These are phyloP conservation scores for Agonopterix subpropinquella DNA, from an alignment of 2,888 invertebrate species.

Conservation along the genomic window DNA sequence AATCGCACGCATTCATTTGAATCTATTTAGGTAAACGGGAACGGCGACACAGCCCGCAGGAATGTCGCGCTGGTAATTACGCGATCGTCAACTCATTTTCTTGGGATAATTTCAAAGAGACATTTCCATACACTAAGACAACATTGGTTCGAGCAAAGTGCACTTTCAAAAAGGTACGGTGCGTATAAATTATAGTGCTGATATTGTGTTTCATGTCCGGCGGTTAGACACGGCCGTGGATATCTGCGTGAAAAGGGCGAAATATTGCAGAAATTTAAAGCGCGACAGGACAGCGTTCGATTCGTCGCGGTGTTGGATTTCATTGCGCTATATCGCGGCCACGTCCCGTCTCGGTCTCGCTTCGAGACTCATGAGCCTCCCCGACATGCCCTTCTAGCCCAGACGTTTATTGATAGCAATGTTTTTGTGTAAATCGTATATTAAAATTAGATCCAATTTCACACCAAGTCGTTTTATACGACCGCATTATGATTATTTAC, in stretches of 20 bases:
- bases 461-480: conserved; percentile 29
- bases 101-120: not conserved
- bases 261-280: conserved; percentile 74
- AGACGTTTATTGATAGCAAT: conserved; percentile 62
- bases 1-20: conserved; percentile 47
- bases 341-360: conserved; percentile 26
- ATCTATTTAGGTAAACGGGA: conserved; percentile 57
- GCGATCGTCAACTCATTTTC: not conserved
- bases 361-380: conserved; percentile 49
- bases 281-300: conserved; percentile 72
- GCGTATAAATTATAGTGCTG: conserved; percentile 68
- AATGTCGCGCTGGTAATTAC: conserved; percentile 30
- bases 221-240: conserved; percentile 67
- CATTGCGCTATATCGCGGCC: conserved; percentile 63
- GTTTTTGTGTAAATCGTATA: conserved; percentile 49
- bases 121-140: not conserved
- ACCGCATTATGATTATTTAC: conserved; percentile 20
- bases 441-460: conserved; percentile 50
- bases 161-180: conserved; percentile 35
- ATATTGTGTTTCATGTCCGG: conserved; percentile 74
- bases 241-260: conserved; percentile 74
- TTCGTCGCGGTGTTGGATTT: conserved; percentile 72
- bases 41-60: conserved; percentile 26
- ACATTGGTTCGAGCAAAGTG: conserved; percentile 1
- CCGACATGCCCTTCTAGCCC: conserved; percentile 37